Base-by-base conservation (phyloP, 2,888 invertebrate genomes). In the Diaprepes abbreviatus region DNA sequence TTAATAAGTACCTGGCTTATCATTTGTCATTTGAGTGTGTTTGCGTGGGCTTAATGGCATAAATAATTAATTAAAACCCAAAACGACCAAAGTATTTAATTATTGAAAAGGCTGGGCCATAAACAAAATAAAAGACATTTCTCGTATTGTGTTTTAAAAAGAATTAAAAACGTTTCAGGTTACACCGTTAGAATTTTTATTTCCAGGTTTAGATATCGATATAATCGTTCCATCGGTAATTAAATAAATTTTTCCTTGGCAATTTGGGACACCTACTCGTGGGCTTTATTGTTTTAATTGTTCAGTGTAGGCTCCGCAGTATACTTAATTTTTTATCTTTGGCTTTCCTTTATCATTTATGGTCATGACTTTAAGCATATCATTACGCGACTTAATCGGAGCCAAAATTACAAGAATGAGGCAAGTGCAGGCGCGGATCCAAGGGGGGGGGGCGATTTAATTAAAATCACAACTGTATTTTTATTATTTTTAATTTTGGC, bases 41-140 rank as follows among this genome's bases (percentile, higher is more conserved):
- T 35, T 66, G 72, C 64, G 72, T 73, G 67, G 72, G 72, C 60
- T 70, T 64, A 73, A 70, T 66, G 67, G 67, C 57, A 67, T 73
- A 58, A 66, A 60, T 73, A 70, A 73, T 73, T 73, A 73, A 73
- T 73, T 73, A 73, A 70, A 59, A 55, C 52, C 36, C 50, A 19
- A 43, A 58, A 58, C 43, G 59, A 31, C 16, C 17, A 35, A 59
- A 71, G 67, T 71, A 71, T 71, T 71, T 71, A 71, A 71, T 71
- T 71, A 71, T 70, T 66, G 60, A 45, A 65, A 31, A 59, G 59
- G 58, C 59, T 21, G 58, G 69, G 69, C 69, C 69, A 70, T 70
- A 65, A 65, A 70, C 65, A 65, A 65, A 58, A 59, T 64, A 59
- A 70, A 65, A 65, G 58, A 64, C 50, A 38, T 58, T 16, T 48